Evolutionary conservation across 1,140 invertebrate species (phyloP).

Genomic region (Drosophila kurseongensis): DNA sequence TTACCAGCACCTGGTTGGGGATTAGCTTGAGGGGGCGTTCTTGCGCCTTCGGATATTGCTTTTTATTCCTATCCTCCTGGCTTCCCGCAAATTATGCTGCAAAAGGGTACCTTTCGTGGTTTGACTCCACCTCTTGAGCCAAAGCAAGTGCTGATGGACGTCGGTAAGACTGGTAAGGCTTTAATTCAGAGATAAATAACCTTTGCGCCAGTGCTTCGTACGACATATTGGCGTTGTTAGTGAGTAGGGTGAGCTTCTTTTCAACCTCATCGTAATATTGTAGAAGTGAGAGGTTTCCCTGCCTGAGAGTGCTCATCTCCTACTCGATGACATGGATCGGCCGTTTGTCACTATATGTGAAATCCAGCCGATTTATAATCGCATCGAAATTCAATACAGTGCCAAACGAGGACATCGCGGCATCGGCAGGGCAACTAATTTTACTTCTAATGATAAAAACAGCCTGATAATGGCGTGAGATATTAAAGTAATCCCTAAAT

Average conservation of each 20-base stretch:
- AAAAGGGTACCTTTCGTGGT: conserved; percentile 12
- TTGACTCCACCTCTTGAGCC: conserved; percentile 32
- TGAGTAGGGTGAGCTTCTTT: conserved; percentile 38
- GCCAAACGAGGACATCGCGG: too few species aligned
- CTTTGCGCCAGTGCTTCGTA: conserved; percentile 8
- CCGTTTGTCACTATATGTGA: conserved; percentile 25
- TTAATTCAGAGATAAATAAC: conserved; percentile 24
- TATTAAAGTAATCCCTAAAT: too few species aligned
- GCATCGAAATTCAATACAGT: too few species aligned
- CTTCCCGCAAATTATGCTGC: not conserved
- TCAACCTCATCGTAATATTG: conserved; percentile 41
- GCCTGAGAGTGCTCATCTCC: too few species aligned
- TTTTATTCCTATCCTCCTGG: not conserved
- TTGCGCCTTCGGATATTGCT: conserved; percentile 1
- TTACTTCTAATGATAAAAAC: too few species aligned
- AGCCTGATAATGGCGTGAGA: too few species aligned
- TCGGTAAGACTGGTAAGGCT: conserved; percentile 21
- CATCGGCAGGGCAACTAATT: too few species aligned
- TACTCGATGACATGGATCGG: conserved; percentile 40
- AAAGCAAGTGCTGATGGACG: conserved; percentile 29
- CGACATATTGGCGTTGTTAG: conserved; percentile 36
- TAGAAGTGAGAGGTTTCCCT: too few species aligned
- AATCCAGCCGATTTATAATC: too few species aligned
- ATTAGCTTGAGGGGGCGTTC: not conserved
- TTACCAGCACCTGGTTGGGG: not conserved